These are phyloP conservation scores for Steinernema feltiae DNA, from an alignment of 1,140 invertebrate genomes.

Conservation along the genomic window DNA sequence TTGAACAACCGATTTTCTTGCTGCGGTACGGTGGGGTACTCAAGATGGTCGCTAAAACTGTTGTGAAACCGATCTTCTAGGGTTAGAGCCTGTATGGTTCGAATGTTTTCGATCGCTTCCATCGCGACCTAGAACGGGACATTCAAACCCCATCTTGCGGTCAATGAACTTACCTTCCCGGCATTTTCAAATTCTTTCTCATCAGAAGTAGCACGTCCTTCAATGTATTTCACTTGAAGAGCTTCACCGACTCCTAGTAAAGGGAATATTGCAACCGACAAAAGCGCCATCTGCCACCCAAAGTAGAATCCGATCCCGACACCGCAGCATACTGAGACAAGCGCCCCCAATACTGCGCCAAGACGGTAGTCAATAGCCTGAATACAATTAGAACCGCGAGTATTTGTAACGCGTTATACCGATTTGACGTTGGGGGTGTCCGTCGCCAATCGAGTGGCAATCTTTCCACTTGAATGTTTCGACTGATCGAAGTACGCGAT, in stretches of 20 bases:
- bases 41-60: conserved; percentile 28
- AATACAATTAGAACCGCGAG: neutral
- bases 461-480: conserved; percentile 60
- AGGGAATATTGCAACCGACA: conserved; percentile 39
- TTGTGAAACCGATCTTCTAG: conserved; percentile 30
- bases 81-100: conserved; percentile 40
- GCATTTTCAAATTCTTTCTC: neutral
- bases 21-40: conserved; percentile 27
- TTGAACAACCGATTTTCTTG: conserved; percentile 32
- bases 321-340: conserved; percentile 57
- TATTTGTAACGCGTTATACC: neutral
- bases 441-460: conserved; percentile 61
- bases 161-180: neutral
- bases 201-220: neutral
- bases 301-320: conserved; percentile 52
- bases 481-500: conserved; percentile 62
- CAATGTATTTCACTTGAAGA: neutral
- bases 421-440: conserved; percentile 62
- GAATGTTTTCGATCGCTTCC: conserved; percentile 42
- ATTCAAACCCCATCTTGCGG: too few species aligned
- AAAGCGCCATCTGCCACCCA: conserved; percentile 56
- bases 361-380: conserved; percentile 59
- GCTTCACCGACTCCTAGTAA: neutral
- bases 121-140: conserved; percentile 29
- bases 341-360: conserved; percentile 54